Conservation (phyloP, 2,888 invertebrate species). For the Sphecodes monilicornis region DNA sequence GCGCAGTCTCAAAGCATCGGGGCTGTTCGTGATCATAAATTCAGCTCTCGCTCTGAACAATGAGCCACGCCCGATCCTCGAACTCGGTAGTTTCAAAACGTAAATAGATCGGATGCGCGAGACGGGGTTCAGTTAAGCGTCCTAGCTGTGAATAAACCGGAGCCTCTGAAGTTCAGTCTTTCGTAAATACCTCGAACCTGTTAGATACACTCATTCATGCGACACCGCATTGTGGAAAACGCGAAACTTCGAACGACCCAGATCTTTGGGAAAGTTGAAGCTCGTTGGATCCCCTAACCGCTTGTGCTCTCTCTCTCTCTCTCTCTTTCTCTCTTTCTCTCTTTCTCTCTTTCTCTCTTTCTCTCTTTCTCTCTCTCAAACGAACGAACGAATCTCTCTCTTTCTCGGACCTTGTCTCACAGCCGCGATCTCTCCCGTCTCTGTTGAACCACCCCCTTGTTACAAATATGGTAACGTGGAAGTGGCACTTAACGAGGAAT, state of each 20-base stretch:
- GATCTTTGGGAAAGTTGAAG: constrained; percentile 20
- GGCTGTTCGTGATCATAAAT: background rate
- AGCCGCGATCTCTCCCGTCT: background rate
- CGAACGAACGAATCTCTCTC: too few species aligned
- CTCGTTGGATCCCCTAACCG: constrained; percentile 17
- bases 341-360: background rate
- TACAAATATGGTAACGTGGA: constrained; percentile 25
- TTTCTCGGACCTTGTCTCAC: background rate
- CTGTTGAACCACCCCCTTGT: background rate
- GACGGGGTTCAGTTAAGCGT: background rate
- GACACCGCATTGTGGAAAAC: constrained; percentile 31
- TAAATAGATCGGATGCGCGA: constrained; percentile 16
- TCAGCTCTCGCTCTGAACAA: background rate
- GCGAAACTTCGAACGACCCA: constrained; percentile 32
- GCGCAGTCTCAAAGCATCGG: background rate
- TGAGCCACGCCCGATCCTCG: constrained; percentile 8
- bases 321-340: background rate
- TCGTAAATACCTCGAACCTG: background rate
- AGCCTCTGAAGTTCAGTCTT: constrained; percentile 23
- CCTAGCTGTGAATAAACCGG: constrained; percentile 28
- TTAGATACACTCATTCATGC: constrained; percentile 1
- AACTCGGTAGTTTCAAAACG: background rate
- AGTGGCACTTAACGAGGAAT: constrained; percentile 8
- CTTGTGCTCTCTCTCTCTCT: background rate
- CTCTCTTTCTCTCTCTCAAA: constrained; percentile 2